phyloP scores from a whole-genome alignment of 2,113 vertebrate species.

The Cisticola juncidis region DNA sequence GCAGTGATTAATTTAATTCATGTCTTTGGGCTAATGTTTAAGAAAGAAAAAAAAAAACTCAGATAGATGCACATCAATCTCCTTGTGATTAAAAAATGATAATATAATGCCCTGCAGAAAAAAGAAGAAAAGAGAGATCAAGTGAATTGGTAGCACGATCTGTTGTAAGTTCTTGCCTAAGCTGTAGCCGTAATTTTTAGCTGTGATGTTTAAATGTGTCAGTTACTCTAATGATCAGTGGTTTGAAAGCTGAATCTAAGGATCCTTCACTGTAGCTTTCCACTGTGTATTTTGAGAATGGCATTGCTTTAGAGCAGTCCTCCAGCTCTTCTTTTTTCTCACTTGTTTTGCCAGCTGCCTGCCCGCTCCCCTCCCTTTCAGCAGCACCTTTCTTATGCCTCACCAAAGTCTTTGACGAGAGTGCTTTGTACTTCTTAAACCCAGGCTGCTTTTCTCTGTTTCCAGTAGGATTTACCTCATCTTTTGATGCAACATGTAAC shows the following conservation, averaged over 20 bases:
- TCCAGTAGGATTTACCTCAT: neutral
- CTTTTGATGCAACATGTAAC: neutral
- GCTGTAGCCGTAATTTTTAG: slow-evolving; percentile 28
- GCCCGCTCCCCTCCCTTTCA: neutral
- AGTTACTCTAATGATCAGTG: slow-evolving; percentile 76
- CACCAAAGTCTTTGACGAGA: neutral
- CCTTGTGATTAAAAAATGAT: slow-evolving; percentile 29
- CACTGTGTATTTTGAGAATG: slow-evolving; percentile 82
- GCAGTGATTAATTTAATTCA: slow-evolving; percentile 48
- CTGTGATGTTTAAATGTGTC: slow-evolving; percentile 79
- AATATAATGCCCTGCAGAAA: slow-evolving; percentile 40
- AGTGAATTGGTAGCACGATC: neutral
- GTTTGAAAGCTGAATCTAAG: slow-evolving; percentile 79
- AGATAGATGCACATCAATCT: slow-evolving; percentile 17
- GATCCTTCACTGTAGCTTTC: slow-evolving; percentile 83
- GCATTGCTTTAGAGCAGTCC: neutral
- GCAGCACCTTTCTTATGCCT: neutral
- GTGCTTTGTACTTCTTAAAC: neutral
- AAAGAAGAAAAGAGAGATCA: slow-evolving; percentile 26
- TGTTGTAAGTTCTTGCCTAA: neutral
- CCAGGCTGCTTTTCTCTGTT: neutral
- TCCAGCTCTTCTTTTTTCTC: neutral
- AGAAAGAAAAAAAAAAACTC: slow-evolving; percentile 1
- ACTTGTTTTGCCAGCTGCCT: neutral
- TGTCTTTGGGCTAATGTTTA: slow-evolving; percentile 45